A percentile compares a stretch with the other conserved stretches of the same genome.
Conservation (phyloP, 2,797 vertebrate genomes). For the Naso thynnoides region DNA sequence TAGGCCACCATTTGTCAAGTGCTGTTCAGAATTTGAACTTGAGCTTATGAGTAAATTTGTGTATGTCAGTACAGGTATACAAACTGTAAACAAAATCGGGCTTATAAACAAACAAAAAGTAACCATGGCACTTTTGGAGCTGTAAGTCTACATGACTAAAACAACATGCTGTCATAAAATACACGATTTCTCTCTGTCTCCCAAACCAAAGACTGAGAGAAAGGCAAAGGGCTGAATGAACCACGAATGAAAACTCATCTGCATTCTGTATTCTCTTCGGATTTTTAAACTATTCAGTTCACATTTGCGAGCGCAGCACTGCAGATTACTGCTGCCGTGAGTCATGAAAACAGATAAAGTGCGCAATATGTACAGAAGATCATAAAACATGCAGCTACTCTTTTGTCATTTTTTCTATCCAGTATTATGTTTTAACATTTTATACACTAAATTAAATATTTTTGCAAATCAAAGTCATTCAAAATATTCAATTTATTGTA, state of each 20-base stretch:
- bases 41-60: not conserved
- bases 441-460: not conserved
- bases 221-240: not conserved
- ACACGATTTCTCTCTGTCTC: not conserved
- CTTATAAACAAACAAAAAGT: not conserved
- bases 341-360: conserved; percentile 10
- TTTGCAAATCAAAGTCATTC: too few species aligned
- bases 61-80: not conserved
- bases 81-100: not conserved
- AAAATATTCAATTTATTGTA: too few species aligned
- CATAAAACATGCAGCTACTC: not conserved
- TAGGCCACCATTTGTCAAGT: not conserved
- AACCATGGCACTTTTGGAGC: not conserved
- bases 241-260: not conserved
- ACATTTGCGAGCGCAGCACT: conserved; percentile 1
- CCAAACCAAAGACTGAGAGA: not conserved
- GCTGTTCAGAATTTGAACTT: not conserved
- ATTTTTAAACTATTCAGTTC: conserved; percentile 10
- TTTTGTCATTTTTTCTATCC: not conserved
- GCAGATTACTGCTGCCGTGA: conserved; percentile 7
- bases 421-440: not conserved
- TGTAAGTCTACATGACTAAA: not conserved
- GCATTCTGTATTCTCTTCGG: not conserved
- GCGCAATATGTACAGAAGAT: too few species aligned
- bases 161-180: not conserved